Evolutionary conservation across 53 echinoderm and acorn worm species (phyloP), one percentile per base, ranked within the genome.

Genomic region (Echinometra lucunter): DNA sequence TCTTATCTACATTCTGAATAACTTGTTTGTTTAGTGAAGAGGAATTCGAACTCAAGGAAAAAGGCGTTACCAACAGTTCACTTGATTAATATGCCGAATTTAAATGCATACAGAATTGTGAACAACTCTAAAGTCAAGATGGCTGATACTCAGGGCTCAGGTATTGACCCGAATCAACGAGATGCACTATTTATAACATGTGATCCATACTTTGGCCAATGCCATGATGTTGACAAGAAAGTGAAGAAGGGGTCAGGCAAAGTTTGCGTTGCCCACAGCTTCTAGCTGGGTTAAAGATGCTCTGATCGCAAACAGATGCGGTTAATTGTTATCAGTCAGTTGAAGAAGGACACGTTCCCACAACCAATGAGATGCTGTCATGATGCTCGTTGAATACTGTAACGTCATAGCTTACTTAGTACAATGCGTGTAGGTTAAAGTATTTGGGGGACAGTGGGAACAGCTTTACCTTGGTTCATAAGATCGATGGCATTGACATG

Each of bases 201-300:
- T 91, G 91, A 91, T 66, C 91, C 45, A 91, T 69, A 91, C 91
- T 91, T 69, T 91, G 91, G 69, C 91, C 89, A 89, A 89, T 89
- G 89, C 89, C 89, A 89, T 60, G 60, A 57, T 89, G 89, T 89
- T 89, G 89, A 89, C 89, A 60, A 60, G 89, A 91, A 66, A 66
- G 66, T 45, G 67, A 91, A 69, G 45, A 69, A 66, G 91, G 69
- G 91, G 91, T 91, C 91, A 91, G 69, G 45, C 28, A 70, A 91
- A 91, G 91, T 91, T 91, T 91, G 91, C 91, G 49, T 85, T 85
- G 53, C 82, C 82, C 21, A 37, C 91, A 30, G 91, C 67, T 66
- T 66, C 45, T 45, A 45, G 38, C 42, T 6, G 45, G 37, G 72
- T 17, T 17, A 45, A 91, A 66, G 91, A 91, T 67, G 72, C 66